These are phyloP conservation scores for Drosophila orosa DNA, from an alignment of 1,140 invertebrate species.

Conservation along the genomic window DNA sequence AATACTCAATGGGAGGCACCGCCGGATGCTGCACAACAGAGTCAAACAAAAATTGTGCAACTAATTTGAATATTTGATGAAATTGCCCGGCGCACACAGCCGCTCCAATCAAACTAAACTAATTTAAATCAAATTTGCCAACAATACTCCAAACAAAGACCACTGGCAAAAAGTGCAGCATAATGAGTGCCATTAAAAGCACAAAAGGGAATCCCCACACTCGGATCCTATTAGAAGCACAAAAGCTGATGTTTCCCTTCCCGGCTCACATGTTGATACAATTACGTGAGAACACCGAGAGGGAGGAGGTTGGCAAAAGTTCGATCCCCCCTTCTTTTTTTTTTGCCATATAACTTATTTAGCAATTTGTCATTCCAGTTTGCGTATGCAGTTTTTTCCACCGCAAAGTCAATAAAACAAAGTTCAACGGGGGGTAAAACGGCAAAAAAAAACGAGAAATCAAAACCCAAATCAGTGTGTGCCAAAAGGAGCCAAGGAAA, in stretches of 20 bases:
- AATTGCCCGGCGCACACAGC: constrained; percentile 27
- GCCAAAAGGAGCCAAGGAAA: constrained; percentile 34
- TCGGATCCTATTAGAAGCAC: background rate
- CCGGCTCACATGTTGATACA: constrained; percentile 32
- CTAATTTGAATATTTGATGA: constrained; percentile 59
- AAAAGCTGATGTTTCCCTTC: background rate
- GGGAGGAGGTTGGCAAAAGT: constrained; percentile 16
- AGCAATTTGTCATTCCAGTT: constrained; percentile 66
- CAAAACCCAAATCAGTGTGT: constrained; percentile 61
- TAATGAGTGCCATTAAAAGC: constrained; percentile 63
- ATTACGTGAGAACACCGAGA: constrained; percentile 28
- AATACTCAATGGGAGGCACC: constrained; percentile 23
- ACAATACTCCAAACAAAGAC: constrained; percentile 27
- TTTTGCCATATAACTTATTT: constrained; percentile 47
- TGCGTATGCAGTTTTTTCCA: constrained; percentile 57
- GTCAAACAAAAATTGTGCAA: constrained; percentile 39
- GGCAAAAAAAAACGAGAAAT: constrained; percentile 29
- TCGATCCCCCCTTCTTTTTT: constrained; percentile 3
- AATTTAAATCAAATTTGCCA: constrained; percentile 68
- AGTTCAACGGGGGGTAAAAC: constrained; percentile 47
- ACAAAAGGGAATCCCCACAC: constrained; percentile 35
- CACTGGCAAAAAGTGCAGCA: constrained; percentile 44
- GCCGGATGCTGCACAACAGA: constrained; percentile 4
- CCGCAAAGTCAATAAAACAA: constrained; percentile 68
- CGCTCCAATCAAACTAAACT: constrained; percentile 60